Base-by-base conservation (phyloP, 2,888 invertebrate genomes). In the Chrysolina oricalcia region DNA sequence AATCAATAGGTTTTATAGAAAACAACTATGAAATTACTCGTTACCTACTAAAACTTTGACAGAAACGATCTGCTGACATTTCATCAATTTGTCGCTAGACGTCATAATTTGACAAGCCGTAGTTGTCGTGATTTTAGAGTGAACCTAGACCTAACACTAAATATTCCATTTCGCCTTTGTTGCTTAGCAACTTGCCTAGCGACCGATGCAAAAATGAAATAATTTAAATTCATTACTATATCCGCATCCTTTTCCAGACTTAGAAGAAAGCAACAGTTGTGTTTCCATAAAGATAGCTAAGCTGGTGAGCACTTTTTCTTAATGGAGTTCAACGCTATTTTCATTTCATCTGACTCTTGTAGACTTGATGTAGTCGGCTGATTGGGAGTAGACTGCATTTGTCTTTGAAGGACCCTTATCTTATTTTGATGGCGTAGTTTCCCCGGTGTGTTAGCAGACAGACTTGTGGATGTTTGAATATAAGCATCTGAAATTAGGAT, bases 241-340 rank as follows among this genome's bases (percentile, higher is more conserved):
- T 46, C 46, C 13, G 46, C 46, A 46, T 1, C 46, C 46, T 46
- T 46, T 46, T 46, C 46, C 46, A 66, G 53, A 19, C 21, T 53
- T 53, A 53, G 21, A 53, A 6, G 53, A 46, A 46, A 46, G 53
- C 21, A 19, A 19, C 19, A 53, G 13, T 13, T 53, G 53, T 19
- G 53, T 53, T 53, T 53, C 53, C 53, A 53, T 19, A 53, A 53
- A 53, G 53, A 19, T 53, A 19, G 53, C 53, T 21, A 53, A 53
- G 19, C 53, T 21, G 53, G 53, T 53, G 53, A 53, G 19, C 46
- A 46, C 46, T 46, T 46, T 46, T 46, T 46, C 46, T 15, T 46
- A 46, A 46, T 46, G 46, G 15, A 46, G 15, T 46, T 46, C 15
- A 46, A 46, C 13, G 46, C 46, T 15, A 46, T 4, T 46, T 46